phyloP scores from a whole-genome alignment of 2,797 vertebrate genomes.

The Huso huso region DNA sequence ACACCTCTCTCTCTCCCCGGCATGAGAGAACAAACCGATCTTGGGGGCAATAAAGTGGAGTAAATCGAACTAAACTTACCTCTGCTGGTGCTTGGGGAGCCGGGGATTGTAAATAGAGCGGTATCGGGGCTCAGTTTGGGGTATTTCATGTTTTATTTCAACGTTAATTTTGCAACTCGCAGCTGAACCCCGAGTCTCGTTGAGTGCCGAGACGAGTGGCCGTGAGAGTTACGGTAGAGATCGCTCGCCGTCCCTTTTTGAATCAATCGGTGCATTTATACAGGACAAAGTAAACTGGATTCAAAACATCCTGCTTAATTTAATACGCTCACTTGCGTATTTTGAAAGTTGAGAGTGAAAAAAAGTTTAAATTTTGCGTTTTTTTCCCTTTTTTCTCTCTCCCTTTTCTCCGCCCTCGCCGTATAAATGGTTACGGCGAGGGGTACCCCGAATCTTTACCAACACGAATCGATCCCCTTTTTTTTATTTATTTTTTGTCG shows the following conservation, averaged over 20 bases:
- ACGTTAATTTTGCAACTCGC: not conserved
- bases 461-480: not conserved
- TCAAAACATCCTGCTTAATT: not conserved
- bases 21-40: conserved; percentile 42
- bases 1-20: conserved; percentile 37
- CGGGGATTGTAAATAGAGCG: not conserved
- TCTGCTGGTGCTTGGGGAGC: conserved; percentile 11
- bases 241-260: conserved; percentile 8
- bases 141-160: conserved; percentile 15
- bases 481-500: not conserved
- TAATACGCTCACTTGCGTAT: not conserved
- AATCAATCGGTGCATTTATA: conserved; percentile 2
- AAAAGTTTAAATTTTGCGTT: conserved; percentile 37
- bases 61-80: conserved; percentile 15
- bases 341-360: not conserved
- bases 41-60: conserved; percentile 24
- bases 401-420: not conserved
- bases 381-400: not conserved
- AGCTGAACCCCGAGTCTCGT: conserved; percentile 11
- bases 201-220: conserved; percentile 16
- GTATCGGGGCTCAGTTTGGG: not conserved
- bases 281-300: not conserved
- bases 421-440: too few relatives aligned
- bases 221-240: conserved; percentile 19
- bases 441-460: too few relatives aligned